Evolutionary conservation across 2,797 vertebrate genomes (phyloP).

Genomic region (Craterocephalus amniculus): DNA sequence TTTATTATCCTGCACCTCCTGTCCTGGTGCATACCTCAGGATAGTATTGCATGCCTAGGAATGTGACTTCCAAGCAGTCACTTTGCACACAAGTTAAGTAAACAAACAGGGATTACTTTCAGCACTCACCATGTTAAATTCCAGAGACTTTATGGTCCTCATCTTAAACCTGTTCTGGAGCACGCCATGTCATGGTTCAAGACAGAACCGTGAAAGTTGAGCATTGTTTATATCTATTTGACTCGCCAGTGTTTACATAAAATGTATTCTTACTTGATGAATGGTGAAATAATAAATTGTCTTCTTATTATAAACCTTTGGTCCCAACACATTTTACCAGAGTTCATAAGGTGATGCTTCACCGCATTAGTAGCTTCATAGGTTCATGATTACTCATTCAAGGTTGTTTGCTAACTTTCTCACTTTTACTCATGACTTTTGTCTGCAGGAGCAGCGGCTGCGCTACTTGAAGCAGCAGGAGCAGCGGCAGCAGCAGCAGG

Average conservation of each 20-base stretch:
- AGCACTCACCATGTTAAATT: conserved; percentile 26
- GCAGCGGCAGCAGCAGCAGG: conserved; percentile 91
- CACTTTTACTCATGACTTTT: conserved; percentile 7
- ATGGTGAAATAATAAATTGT: neutral
- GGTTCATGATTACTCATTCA: neutral
- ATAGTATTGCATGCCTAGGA: conserved; percentile 31
- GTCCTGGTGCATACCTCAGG: conserved; percentile 17
- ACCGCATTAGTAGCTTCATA: neutral
- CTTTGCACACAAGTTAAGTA: conserved; percentile 20
- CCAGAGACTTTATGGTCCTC: conserved; percentile 6
- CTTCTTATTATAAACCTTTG: neutral
- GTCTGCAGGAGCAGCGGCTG: conserved; percentile 91
- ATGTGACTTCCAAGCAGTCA: conserved; percentile 36
- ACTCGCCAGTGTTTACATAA: neutral
- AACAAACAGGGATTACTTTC: conserved; percentile 44
- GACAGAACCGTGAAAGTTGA: neutral
- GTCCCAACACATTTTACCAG: neutral
- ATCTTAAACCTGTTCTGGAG: conserved; percentile 29
- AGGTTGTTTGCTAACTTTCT: conserved; percentile 12
- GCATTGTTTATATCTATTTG: neutral
- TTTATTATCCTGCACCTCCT: conserved; percentile 5
- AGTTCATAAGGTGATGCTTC: neutral
- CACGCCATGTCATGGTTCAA: neutral
- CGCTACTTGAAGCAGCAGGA: conserved; percentile 93
- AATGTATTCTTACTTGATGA: neutral